Conservation (phyloP, 2,113 vertebrate species). For the Lontra canadensis region DNA sequence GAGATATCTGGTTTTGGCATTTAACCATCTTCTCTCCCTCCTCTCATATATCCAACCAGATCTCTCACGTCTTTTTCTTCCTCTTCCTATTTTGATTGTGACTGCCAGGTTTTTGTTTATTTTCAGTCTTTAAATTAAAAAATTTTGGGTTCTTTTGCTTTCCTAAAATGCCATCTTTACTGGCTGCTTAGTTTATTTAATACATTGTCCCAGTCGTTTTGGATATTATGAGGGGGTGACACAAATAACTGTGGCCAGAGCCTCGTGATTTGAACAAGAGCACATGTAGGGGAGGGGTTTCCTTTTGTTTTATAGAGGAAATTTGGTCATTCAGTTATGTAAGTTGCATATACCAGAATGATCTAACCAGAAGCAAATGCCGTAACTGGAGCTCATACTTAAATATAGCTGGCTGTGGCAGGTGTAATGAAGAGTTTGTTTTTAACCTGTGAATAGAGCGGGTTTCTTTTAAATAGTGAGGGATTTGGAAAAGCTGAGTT, state of each 20-base stretch:
- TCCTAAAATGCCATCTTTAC: not conserved
- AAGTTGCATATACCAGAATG: not conserved
- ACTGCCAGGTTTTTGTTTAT: not conserved
- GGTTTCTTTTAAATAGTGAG: conserved; percentile 36
- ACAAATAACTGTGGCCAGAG: not conserved
- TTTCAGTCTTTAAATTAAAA: conserved; percentile 32
- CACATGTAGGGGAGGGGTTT: not conserved
- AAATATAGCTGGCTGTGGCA: not conserved
- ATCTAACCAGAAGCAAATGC: conserved; percentile 53
- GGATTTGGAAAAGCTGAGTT: conserved; percentile 9
- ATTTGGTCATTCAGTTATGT: conserved; percentile 42
- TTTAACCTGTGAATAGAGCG: not conserved
- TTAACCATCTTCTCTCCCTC: not conserved
- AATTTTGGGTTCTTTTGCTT: not conserved
- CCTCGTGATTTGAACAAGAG: not conserved
- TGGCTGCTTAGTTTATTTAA: not conserved
- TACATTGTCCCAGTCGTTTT: not conserved
- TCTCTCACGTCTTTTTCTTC: not conserved
- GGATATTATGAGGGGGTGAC: not conserved
- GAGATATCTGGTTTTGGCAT: conserved; percentile 2
- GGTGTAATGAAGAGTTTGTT: conserved; percentile 10
- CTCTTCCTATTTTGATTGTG: conserved; percentile 32
- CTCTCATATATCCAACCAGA: not conserved
- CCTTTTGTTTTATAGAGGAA: conserved; percentile 44
- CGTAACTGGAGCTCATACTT: conserved; percentile 14